Evolutionary conservation across 2,797 vertebrate genomes (phyloP).

Genomic region (Sebastes baramenuke): DNA sequence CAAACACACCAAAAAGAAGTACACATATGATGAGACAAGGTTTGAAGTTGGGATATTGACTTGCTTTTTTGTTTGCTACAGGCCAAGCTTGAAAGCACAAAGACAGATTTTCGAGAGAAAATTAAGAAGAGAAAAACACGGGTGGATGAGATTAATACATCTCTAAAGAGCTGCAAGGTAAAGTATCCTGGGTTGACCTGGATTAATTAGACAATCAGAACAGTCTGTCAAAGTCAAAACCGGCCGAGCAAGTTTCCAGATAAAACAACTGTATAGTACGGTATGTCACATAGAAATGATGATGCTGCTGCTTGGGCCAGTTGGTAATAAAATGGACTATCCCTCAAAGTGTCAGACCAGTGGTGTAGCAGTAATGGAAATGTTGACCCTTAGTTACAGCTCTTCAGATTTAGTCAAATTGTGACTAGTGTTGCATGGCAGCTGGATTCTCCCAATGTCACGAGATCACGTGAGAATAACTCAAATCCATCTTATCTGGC

Average conservation of each 20-base stretch:
- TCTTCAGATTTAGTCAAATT: neutral
- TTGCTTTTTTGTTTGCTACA: constrained; percentile 1
- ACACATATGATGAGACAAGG: neutral
- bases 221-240: neutral
- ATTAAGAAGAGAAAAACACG: constrained; percentile 29
- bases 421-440: too few relatives aligned
- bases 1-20: neutral
- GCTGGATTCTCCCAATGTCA: too few relatives aligned
- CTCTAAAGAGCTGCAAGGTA: constrained; percentile 51
- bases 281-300: neutral
- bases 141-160: constrained; percentile 17
- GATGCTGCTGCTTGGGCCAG: neutral
- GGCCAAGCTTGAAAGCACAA: constrained; percentile 42
- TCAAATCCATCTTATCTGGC: too few relatives aligned
- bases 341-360: neutral
- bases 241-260: neutral
- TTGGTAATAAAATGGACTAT: neutral
- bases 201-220: neutral
- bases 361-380: neutral
- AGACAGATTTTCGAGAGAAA: constrained; percentile 18
- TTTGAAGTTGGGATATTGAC: neutral
- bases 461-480: too few relatives aligned
- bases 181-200: neutral
- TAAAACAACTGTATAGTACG: neutral
- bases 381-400: neutral